Conservation (phyloP, 2,888 invertebrate species). For the Chalcis sispes region DNA sequence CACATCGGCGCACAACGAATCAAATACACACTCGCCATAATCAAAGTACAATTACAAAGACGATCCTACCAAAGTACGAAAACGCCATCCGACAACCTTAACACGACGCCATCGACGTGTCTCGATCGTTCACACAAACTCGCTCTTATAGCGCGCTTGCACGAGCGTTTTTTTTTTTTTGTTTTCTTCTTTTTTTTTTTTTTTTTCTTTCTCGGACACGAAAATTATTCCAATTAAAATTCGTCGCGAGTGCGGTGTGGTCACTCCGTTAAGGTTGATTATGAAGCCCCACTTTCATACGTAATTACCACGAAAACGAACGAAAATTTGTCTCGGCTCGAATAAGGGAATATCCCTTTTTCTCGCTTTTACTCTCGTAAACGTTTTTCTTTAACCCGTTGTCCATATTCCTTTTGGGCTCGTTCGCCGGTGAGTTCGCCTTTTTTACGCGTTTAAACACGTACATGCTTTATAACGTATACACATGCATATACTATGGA, state of each 20-base stretch:
- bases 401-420: no score
- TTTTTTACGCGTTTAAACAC: neutral
- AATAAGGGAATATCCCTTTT: constrained; percentile 32
- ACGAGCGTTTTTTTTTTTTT: no score
- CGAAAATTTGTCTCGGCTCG: constrained; percentile 60
- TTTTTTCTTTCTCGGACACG: neutral
- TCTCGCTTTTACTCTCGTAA: neutral
- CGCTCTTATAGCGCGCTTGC: no score
- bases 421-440: no score
- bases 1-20: no score
- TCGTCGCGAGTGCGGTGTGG: constrained; percentile 37
- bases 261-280: neutral
- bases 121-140: no score
- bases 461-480: neutral
- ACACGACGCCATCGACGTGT: no score
- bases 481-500: neutral
- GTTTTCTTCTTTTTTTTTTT: neutral
- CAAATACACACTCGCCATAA: no score
- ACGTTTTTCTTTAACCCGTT: constrained; percentile 12
- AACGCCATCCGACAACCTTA: no score
- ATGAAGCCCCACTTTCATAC: constrained; percentile 53
- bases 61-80: no score
- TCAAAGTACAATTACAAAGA: no score
- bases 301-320: constrained; percentile 59
- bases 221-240: constrained; percentile 55